Conservation (phyloP, 2,113 vertebrate genomes). For the Lucifuga dentata region DNA sequence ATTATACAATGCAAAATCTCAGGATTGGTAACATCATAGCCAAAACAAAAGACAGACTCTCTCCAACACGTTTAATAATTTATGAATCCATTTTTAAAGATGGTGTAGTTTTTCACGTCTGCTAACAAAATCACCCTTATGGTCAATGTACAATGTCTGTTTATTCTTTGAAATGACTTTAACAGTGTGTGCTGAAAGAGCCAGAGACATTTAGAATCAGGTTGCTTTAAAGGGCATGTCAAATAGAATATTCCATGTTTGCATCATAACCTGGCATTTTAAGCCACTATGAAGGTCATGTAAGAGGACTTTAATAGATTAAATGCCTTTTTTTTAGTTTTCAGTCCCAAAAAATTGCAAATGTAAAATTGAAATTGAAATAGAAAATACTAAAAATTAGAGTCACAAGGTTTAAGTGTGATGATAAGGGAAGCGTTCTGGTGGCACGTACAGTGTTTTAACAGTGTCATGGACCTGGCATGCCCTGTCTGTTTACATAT, state of each 20-base stretch:
- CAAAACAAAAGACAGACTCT: slow-evolving; percentile 17
- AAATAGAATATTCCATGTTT: slow-evolving; percentile 57
- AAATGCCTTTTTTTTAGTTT: no score
- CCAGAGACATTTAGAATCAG: slow-evolving; percentile 41
- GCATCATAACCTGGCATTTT: slow-evolving; percentile 41
- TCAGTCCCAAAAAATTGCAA: not conserved
- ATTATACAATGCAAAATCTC: not conserved
- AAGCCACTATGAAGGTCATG: slow-evolving; percentile 40
- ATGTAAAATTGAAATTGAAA: not conserved
- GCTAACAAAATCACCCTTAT: not conserved
- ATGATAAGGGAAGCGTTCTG: not conserved
- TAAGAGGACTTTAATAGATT: slow-evolving; percentile 22
- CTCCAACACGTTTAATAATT: slow-evolving; percentile 34
- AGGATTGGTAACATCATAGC: slow-evolving; percentile 15
- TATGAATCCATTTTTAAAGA: slow-evolving; percentile 8
- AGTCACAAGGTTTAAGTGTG: slow-evolving; percentile 22
- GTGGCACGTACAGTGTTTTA: slow-evolving; percentile 1
- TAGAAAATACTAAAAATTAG: not conserved
- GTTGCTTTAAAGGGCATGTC: slow-evolving; percentile 68
- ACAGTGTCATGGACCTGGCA: slow-evolving; percentile 35
- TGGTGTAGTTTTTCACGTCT: not conserved
- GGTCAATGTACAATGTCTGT: not conserved
- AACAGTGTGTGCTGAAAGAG: slow-evolving; percentile 32
- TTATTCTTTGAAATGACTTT: slow-evolving; percentile 15
- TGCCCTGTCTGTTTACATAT: slow-evolving; percentile 31